Base-by-base conservation (phyloP, 2,113 vertebrate species). In the Taurulus bubalis region DNA sequence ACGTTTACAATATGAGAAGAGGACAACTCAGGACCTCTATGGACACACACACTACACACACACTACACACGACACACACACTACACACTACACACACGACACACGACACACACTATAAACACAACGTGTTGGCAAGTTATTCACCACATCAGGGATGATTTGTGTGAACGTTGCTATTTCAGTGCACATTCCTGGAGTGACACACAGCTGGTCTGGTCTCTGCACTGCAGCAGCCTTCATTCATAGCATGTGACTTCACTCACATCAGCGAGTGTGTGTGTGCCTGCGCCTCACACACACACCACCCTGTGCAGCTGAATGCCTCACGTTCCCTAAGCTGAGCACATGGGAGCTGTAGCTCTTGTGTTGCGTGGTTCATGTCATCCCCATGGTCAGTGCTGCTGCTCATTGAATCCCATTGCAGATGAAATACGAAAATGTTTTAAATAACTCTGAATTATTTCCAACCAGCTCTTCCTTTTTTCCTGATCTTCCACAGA, bases 401-500 rank as follows among this genome's bases (percentile, higher is more conserved):
- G 40, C 51, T 71, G 59, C 66, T 75, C 28, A 42, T 7, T 71
- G 49, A 68, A 84, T 71, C 58, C 24, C 28, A 59, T 18, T 80
- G 60, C 47, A 80, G 79, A 78, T 75, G 60, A 66, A 47, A 60
- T 74, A 63, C 74, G 72, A 22, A 36, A 45, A 60, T 51, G 67
- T 79, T 32, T 74, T 0, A 36, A 80, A 58, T 9, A 34, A 76
- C 70, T 75, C 22, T 85, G 7, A 12, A 22, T 75, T 86, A 38
- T 72, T 90, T 81, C 56, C 96, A 95, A 95, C 95, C 94, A 86
- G 93, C 92, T 97, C 82, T 93, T 92, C 76, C 83, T 70, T 85
- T 85, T 84, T 85, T 87, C 91, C 85, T 95, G 94, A 91, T 95
- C 94, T 95, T 95, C 96, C 95, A 96, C 98, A 99, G 98, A 99